Conservation (phyloP, 2,797 vertebrate genomes). For the Oryzias sinensis region DNA sequence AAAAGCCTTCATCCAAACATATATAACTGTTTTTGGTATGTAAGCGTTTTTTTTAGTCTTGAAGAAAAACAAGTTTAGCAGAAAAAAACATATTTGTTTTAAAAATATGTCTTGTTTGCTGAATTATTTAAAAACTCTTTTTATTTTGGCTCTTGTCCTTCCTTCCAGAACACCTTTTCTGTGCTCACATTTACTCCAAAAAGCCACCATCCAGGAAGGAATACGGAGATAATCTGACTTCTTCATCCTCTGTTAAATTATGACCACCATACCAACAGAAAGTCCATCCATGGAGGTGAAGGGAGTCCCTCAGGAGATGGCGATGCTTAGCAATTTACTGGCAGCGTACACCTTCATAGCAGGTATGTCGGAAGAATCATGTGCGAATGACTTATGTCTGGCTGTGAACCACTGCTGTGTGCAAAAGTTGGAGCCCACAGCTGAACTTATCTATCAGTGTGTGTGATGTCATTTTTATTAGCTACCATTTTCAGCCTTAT, state of each 20-base stretch:
- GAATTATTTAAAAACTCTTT: background rate
- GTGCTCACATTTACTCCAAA: background rate
- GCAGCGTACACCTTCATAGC: constrained; percentile 89
- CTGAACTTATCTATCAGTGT: background rate
- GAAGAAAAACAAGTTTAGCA: no score
- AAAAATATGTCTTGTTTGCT: background rate
- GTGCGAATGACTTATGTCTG: constrained; percentile 3
- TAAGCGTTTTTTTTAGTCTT: background rate
- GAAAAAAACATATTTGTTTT: no score
- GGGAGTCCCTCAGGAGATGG: constrained; percentile 81
- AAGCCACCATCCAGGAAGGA: background rate
- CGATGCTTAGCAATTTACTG: constrained; percentile 90
- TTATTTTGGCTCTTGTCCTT: background rate
- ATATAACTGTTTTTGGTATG: background rate
- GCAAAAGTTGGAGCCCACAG: background rate
- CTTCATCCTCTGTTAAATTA: constrained; percentile 45
- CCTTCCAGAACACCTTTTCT: background rate
- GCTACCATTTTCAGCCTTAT: no score
- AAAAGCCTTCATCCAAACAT: background rate
- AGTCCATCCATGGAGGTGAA: constrained; percentile 72
- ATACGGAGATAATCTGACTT: constrained; percentile 23
- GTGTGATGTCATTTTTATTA: no score
- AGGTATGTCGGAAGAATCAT: constrained; percentile 73
- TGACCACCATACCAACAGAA: constrained; percentile 54
- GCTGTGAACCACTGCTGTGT: background rate